Percentiles rank a stretch among this genome's conserved stretches.
These are phyloP conservation scores for Stomatorhinus walkeri DNA, from an alignment of 2,797 vertebrate species.

Conservation along the genomic window DNA sequence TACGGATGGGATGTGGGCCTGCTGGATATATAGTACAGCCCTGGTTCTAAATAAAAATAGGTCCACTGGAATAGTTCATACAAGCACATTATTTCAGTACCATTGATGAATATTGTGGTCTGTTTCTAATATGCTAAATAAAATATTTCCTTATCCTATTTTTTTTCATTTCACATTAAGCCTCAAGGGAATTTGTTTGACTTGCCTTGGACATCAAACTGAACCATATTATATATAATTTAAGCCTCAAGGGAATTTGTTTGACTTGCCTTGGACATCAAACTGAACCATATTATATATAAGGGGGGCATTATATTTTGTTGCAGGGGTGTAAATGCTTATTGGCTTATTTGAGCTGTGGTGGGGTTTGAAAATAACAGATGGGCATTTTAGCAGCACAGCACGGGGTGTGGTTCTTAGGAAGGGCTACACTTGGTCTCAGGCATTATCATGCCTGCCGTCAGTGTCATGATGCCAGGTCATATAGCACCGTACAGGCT, in stretches of 20 bases:
- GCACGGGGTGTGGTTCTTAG: not conserved
- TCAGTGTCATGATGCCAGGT: not conserved
- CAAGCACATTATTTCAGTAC: not conserved
- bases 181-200: not conserved
- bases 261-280: not conserved
- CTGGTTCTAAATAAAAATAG: constrained; percentile 12
- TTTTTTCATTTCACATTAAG: not conserved
- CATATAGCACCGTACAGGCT: not conserved
- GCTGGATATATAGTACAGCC: not conserved
- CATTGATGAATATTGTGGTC: not conserved
- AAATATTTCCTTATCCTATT: constrained; percentile 2
- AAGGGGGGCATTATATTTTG: not conserved
- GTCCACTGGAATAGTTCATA: not conserved
- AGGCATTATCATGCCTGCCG: no score
- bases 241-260: not conserved
- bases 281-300: not conserved
- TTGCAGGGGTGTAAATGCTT: not conserved
- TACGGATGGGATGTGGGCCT: constrained; percentile 1
- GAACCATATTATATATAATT: not conserved
- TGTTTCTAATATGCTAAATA: not conserved
- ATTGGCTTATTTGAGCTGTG: not conserved
- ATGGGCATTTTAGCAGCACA: not conserved
- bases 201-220: not conserved
- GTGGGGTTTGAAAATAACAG: not conserved
- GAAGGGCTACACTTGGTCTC: not conserved